Conservation (phyloP, 30 jellyfish, hydroid and myxozoan genomes). For the Pelagia noctiluca region DNA sequence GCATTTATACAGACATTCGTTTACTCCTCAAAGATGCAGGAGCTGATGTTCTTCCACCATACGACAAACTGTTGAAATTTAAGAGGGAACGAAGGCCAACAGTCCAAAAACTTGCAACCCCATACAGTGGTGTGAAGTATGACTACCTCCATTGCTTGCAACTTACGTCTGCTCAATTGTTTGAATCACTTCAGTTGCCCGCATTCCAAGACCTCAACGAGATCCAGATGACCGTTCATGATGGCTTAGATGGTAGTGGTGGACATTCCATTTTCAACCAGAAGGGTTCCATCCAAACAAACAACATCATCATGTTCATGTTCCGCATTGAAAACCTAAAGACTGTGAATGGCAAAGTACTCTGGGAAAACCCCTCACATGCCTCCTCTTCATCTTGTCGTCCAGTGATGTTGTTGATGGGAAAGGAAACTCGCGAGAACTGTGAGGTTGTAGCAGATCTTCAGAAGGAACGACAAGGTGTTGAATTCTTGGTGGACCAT, state of each 20-base stretch:
- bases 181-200: too few relatives aligned
- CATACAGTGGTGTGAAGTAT: neutral
- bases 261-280: too few relatives aligned
- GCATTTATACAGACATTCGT: neutral
- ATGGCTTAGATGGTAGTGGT: too few relatives aligned
- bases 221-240: too few relatives aligned
- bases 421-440: too few relatives aligned
- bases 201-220: too few relatives aligned
- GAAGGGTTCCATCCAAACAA: neutral
- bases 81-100: slow-evolving; percentile 24
- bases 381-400: slow-evolving; percentile 20
- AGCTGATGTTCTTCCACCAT: slow-evolving; percentile 18
- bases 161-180: neutral
- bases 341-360: too few relatives aligned
- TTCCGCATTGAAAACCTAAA: too few relatives aligned
- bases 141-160: slow-evolving; percentile 2
- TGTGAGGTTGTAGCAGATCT: too few relatives aligned
- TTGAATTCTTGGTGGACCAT: too few relatives aligned
- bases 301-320: slow-evolving; percentile 17
- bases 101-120: neutral
- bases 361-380: too few relatives aligned
- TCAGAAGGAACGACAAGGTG: slow-evolving; percentile 7
- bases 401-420: slow-evolving; percentile 20
- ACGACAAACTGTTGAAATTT: neutral
- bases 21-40: slow-evolving; percentile 18